phyloP scores from a whole-genome alignment of 2,113 vertebrate species.

The Amphiprion ocellaris region DNA sequence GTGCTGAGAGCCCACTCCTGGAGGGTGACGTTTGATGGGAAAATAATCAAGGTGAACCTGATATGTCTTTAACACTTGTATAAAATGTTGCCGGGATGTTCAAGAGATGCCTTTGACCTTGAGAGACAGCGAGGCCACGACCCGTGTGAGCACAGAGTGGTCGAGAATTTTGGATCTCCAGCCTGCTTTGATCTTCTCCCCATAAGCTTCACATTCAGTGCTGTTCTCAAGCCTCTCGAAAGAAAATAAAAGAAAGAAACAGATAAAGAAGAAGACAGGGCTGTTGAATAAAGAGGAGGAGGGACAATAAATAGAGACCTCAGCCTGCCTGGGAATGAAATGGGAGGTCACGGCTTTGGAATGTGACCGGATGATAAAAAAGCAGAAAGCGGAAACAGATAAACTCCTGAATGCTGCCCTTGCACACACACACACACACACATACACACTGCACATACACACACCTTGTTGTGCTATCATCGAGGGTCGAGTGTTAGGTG shows the following conservation, averaged over 20 bases:
- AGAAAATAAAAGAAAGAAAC: not conserved
- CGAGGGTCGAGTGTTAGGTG: slow-evolving; percentile 76
- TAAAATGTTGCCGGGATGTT: slow-evolving; percentile 33
- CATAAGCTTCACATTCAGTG: slow-evolving; percentile 11
- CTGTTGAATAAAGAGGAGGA: slow-evolving; percentile 8
- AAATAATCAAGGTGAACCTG: slow-evolving; percentile 32
- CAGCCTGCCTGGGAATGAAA: slow-evolving; percentile 22
- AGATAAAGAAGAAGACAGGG: not conserved
- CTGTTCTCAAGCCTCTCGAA: not conserved
- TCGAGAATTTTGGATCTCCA: not conserved
- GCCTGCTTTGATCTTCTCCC: slow-evolving; percentile 5
- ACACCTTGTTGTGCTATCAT: slow-evolving; percentile 64
- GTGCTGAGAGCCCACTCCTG: slow-evolving; percentile 42
- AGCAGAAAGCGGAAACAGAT: slow-evolving; percentile 74
- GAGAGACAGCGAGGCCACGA: not conserved
- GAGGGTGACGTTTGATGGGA: slow-evolving; percentile 47
- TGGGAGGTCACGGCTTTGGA: slow-evolving; percentile 69
- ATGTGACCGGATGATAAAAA: slow-evolving; percentile 75
- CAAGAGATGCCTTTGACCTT: slow-evolving; percentile 54
- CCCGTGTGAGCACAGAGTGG: not conserved
- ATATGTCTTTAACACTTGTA: slow-evolving; percentile 20
- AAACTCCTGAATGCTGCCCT: slow-evolving; percentile 60
- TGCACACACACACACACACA: slow-evolving; percentile 22
- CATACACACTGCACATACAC: slow-evolving; percentile 12
- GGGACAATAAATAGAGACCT: slow-evolving; percentile 29